Base-by-base conservation (phyloP, 2,797 vertebrate species). In the Bradypodion pumilum region DNA sequence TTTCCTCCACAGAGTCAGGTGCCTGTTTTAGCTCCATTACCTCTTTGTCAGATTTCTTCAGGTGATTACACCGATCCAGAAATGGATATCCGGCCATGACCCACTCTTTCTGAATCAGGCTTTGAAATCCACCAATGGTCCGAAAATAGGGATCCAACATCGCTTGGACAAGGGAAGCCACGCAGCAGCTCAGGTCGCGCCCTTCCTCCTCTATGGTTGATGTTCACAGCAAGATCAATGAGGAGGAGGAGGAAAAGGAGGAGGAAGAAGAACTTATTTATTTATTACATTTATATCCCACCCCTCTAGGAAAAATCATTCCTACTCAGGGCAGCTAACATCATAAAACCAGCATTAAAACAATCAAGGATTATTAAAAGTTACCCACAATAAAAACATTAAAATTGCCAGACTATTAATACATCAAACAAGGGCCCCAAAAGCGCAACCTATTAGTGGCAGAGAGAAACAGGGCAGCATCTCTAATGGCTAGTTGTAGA, bases 21-120 rank as follows among this genome's bases (percentile, higher is more conserved):
- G 27, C 3, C 9, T 19, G 56, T 13, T 49, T 49, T 16, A 7
- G 42, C 44, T 70, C 0, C 9, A 85, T 89, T 95, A 99, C 98
- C 98, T 98, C 97, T 92, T 97, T 99, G 74, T 98, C 97, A 1
- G 96, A 98, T 92, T 97, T 98, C 92, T 98, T 98, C 72, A 99
- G 95, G 94, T 99, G 98, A 96, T 98, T 99, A 95, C 98, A 99
- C 92, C 99, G 95, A 86, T 99, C 98, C 74, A 99, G 95, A 91
- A 99, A 99, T 62, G 96, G 98, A 88, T 98, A 97, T 72, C 98
- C 98, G 21, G 97, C 97, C 98, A 98, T 99, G 94, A 99, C 98
- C 99, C 99, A 99, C 90, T 99, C 98, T 94, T 99, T 99, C 95
- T 99, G 99, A 87, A 99, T 96, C 89, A 99, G 96, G 92, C 97